phyloP scores from a whole-genome alignment of 2,113 vertebrate genomes.

The Galbula dea region DNA sequence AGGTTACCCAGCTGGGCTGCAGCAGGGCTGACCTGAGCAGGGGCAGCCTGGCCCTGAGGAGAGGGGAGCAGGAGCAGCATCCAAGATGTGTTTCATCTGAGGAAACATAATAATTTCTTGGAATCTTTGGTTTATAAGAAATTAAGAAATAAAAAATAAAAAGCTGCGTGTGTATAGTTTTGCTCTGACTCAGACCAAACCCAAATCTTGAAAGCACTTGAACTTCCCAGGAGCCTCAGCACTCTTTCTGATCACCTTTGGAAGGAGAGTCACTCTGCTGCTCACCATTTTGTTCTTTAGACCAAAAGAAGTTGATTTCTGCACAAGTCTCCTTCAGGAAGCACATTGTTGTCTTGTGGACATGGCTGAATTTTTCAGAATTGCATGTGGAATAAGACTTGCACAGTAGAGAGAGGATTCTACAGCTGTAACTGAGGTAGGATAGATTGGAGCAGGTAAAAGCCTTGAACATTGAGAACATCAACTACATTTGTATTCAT shows the following conservation, averaged over 20 bases:
- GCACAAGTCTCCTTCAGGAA: not conserved
- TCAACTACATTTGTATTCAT: not conserved
- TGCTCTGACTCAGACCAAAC: not conserved
- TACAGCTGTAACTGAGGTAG: not conserved
- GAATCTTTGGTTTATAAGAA: not conserved
- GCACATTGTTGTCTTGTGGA: not conserved
- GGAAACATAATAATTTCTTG: not conserved
- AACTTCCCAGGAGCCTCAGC: conserved; percentile 16
- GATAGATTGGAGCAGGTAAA: not conserved
- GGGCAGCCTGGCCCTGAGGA: not conserved
- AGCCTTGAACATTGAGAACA: not conserved
- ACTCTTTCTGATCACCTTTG: not conserved
- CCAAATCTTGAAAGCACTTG: rapidly evolving
- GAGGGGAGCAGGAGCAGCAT: not conserved
- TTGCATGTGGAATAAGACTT: not conserved
- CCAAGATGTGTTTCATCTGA: not conserved
- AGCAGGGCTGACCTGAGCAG: not conserved
- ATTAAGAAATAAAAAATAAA: too few species aligned
- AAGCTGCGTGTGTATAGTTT: not conserved
- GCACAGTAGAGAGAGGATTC: not conserved
- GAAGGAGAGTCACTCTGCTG: not conserved
- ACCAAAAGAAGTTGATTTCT: not conserved
- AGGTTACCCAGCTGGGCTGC: not conserved
- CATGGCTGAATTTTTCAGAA: not conserved
- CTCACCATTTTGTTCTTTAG: not conserved